Conservation (phyloP, 1,140 invertebrate species). For the Procambarus virginalis region DNA sequence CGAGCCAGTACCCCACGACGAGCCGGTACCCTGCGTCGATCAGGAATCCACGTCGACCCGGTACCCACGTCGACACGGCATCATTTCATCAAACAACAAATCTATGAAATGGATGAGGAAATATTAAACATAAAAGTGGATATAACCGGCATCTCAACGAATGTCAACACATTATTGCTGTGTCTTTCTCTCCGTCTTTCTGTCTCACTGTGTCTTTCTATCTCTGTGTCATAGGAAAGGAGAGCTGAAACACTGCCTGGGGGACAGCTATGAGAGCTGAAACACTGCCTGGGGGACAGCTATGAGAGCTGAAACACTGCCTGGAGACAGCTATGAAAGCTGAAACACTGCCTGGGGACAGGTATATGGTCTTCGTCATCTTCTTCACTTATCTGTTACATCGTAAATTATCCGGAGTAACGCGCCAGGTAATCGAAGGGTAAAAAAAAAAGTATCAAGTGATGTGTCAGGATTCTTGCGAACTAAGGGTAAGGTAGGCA, state of each 20-base stretch:
- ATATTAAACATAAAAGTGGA: too few relatives aligned
- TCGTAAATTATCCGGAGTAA: slow-evolving; percentile 18
- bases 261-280: background rate
- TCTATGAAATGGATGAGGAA: too few relatives aligned
- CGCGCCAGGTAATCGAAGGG: slow-evolving; percentile 15
- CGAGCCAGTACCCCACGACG: too few relatives aligned
- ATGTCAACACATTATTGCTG: too few relatives aligned
- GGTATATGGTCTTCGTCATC: slow-evolving; percentile 24
- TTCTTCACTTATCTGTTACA: slow-evolving; percentile 21
- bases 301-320: too few relatives aligned
- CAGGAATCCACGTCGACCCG: too few relatives aligned
- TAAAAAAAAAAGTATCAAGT: slow-evolving; percentile 13
- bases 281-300: background rate
- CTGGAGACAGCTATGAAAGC: background rate
- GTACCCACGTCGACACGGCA: too few relatives aligned
- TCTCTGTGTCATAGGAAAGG: background rate
- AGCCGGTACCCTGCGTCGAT: too few relatives aligned
- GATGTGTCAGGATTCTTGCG: slow-evolving; percentile 35
- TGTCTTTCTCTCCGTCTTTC: too few relatives aligned
- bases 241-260: background rate
- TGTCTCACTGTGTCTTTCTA: too few relatives aligned
- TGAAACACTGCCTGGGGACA: background rate
- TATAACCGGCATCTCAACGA: too few relatives aligned
- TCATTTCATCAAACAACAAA: too few relatives aligned
- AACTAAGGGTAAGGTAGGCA: slow-evolving; percentile 1